A percentile compares a stretch with the other conserved stretches of the same genome.
These are phyloP conservation scores for Drosophila prosaltans DNA, from an alignment of 1,140 invertebrate genomes.

Conservation along the genomic window DNA sequence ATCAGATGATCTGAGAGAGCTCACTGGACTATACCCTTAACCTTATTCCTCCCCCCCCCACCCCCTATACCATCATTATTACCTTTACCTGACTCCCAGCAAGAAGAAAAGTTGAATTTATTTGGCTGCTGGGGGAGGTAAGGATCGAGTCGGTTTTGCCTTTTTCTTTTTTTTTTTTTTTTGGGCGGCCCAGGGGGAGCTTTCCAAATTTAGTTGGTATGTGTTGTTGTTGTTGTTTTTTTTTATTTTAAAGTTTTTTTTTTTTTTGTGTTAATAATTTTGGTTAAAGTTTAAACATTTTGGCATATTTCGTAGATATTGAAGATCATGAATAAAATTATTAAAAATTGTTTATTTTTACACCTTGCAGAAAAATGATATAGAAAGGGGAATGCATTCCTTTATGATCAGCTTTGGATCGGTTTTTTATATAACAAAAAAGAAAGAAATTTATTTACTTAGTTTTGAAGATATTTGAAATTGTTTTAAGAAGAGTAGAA, in stretches of 20 bases:
- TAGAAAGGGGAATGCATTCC: too few species aligned
- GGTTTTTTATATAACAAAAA: too few species aligned
- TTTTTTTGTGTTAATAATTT: slow-evolving; percentile 62
- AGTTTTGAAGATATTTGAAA: too few species aligned
- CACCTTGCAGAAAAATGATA: background rate
- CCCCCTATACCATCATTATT: too few species aligned
- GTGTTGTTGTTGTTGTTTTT: background rate
- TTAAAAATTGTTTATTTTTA: background rate
- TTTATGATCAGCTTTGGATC: too few species aligned
- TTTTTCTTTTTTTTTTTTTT: too few species aligned
- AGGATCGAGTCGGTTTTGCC: background rate
- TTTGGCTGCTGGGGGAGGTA: background rate
- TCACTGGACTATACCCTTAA: slow-evolving; percentile 31
- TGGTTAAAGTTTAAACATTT: slow-evolving; percentile 72
- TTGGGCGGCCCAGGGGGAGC: slow-evolving; percentile 42
- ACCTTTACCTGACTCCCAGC: too few species aligned
- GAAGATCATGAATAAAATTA: slow-evolving; percentile 42
- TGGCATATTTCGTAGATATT: slow-evolving; percentile 47
- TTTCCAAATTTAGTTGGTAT: slow-evolving; percentile 65
- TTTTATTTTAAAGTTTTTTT: background rate
- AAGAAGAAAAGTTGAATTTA: too few species aligned
- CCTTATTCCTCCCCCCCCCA: background rate
- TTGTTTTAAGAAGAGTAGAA: too few species aligned
- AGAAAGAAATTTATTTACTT: too few species aligned
- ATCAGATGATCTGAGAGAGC: slow-evolving; percentile 84